Evolutionary conservation across 2,797 vertebrate species (phyloP).

Genomic region (Anisognathus igniventris): DNA sequence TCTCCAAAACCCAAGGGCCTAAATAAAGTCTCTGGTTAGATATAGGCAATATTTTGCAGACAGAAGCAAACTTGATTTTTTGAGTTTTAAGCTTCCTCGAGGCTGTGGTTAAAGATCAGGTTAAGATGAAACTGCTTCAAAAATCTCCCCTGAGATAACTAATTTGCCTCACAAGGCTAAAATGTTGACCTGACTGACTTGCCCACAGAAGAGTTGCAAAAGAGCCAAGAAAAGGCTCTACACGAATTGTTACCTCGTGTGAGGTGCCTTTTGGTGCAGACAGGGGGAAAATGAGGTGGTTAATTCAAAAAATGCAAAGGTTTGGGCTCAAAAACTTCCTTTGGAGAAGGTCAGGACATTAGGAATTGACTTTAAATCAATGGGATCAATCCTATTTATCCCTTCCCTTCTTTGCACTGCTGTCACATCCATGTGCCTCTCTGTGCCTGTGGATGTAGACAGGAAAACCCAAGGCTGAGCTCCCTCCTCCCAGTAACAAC

Average conservation of each 20-base stretch:
- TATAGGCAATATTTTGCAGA: not conserved
- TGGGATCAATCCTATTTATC: not conserved
- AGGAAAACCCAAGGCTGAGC: not conserved
- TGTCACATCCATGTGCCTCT: not conserved
- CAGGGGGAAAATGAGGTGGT: not conserved
- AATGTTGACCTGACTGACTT: not conserved
- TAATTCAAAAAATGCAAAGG: not conserved
- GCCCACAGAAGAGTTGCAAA: not conserved
- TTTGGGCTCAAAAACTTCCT: not conserved
- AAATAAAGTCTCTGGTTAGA: conserved; percentile 7
- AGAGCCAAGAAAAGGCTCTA: not conserved
- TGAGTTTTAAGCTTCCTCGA: conserved; percentile 14
- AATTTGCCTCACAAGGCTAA: not conserved
- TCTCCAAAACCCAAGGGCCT: not conserved
- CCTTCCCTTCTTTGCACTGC: not conserved
- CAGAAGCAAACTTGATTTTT: not conserved
- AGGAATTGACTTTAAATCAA: not conserved
- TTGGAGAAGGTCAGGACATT: not conserved
- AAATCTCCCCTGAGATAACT: not conserved
- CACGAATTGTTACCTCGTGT: not conserved
- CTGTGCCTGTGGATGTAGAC: accelerated
- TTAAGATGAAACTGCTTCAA: not conserved
- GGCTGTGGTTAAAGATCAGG: not conserved
- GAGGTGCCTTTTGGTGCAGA: not conserved
- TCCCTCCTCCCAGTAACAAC: not conserved